Conservation (phyloP, 1,140 invertebrate genomes). For the Lepidurus couesii region DNA sequence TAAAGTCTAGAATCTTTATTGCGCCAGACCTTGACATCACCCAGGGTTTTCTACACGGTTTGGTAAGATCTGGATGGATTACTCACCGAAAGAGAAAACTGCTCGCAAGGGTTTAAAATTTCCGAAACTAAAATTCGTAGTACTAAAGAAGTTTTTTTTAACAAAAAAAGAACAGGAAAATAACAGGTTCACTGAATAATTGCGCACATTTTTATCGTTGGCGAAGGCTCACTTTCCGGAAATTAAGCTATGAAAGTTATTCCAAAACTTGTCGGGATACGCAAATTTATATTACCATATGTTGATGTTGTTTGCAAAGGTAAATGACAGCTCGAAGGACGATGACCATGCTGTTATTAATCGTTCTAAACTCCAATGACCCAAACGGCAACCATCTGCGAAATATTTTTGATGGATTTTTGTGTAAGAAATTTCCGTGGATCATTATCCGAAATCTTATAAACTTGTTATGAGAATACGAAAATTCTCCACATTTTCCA, state of each 20-base stretch:
- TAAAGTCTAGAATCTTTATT: constrained; percentile 5
- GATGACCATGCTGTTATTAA: not conserved
- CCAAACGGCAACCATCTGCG: not conserved
- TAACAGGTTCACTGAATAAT: too few species aligned
- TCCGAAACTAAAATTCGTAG: not conserved
- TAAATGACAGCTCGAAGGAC: constrained; percentile 18
- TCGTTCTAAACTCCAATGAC: not conserved
- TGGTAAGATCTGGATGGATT: not conserved
- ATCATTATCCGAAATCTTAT: too few species aligned
- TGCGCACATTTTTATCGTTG: too few species aligned
- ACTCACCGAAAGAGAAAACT: not conserved
- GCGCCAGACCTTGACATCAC: constrained; percentile 17
- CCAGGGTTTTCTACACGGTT: not conserved
- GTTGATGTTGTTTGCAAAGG: not conserved
- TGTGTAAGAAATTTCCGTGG: too few species aligned
- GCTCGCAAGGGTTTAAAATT: not conserved
- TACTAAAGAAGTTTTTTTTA: too few species aligned
- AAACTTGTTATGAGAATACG: too few species aligned
- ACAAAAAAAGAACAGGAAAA: too few species aligned
- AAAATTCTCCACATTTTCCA: too few species aligned
- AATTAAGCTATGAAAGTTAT: too few species aligned
- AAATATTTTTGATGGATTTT: not conserved
- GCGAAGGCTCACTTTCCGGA: too few species aligned
- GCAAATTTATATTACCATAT: not conserved
- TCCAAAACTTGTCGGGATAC: too few species aligned